These are phyloP conservation scores for Watsonalla binaria DNA, from an alignment of 2,888 invertebrate genomes.

Conservation along the genomic window DNA sequence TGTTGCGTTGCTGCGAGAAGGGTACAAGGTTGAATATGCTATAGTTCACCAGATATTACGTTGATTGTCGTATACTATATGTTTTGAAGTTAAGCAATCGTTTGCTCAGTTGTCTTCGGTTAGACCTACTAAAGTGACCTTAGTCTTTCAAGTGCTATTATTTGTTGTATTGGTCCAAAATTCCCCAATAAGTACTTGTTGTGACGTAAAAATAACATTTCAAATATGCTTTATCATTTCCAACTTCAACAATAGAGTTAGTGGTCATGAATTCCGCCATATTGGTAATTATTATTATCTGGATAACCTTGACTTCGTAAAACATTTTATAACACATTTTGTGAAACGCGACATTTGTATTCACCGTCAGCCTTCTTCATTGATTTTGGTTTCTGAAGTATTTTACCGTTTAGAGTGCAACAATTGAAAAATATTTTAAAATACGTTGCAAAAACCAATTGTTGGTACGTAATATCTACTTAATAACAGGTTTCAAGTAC, in stretches of 20 bases:
- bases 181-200: too few species aligned
- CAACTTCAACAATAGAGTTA: background rate
- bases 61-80: conserved; percentile 12
- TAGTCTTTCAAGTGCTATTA: background rate
- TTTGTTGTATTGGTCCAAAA: background rate
- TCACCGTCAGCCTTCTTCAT: conserved; percentile 3
- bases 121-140: conserved; percentile 6
- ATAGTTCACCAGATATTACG: conserved; percentile 17
- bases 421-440: background rate
- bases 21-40: conserved; percentile 24
- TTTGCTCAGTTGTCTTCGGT: conserved; percentile 3
- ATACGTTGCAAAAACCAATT: background rate
- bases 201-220: too few species aligned
- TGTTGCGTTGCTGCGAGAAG: conserved; percentile 12
- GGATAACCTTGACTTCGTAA: conserved; percentile 17
- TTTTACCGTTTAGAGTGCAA: background rate
- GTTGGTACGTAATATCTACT: background rate
- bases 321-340: conserved; percentile 11
- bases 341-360: conserved; percentile 7
- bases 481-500: conserved; percentile 1
- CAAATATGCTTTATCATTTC: too few species aligned
- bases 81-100: conserved; percentile 1
- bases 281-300: conserved; percentile 10
- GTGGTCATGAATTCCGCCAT: conserved; percentile 11
- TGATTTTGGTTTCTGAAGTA: background rate